These are phyloP conservation scores for Seladonia tumulorum DNA, from an alignment of 2,888 invertebrate genomes.

Conservation along the genomic window DNA sequence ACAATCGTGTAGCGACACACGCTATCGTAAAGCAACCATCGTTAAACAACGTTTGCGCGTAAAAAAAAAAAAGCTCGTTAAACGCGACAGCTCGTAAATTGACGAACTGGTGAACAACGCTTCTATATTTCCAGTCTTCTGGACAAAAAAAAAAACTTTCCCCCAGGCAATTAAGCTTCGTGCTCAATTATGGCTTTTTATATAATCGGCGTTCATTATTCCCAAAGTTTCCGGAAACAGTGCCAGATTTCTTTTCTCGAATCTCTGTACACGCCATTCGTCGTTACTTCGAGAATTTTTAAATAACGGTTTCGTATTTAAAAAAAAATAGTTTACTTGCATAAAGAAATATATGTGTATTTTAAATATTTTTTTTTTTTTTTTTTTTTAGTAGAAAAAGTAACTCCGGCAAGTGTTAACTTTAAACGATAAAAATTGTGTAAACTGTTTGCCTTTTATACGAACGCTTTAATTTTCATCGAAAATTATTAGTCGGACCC, in stretches of 20 bases:
- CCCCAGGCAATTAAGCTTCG: background rate
- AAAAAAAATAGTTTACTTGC: too few species aligned
- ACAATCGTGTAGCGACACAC: slow-evolving; percentile 25
- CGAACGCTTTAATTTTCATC: background rate
- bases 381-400: background rate
- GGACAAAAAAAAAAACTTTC: background rate
- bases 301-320: background rate
- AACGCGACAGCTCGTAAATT: slow-evolving; percentile 56
- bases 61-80: slow-evolving; percentile 61
- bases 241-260: background rate
- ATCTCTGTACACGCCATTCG: background rate
- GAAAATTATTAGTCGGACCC: background rate
- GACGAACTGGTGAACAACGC: slow-evolving; percentile 26
- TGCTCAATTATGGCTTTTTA: background rate
- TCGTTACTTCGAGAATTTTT: background rate
- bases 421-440: too few species aligned
- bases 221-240: background rate
- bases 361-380: background rate
- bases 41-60: slow-evolving; percentile 59
- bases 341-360: background rate
- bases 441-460: background rate
- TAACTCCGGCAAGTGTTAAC: too few species aligned
- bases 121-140: slow-evolving; percentile 24
- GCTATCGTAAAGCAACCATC: slow-evolving; percentile 47
- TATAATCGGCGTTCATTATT: background rate